phyloP scores from a whole-genome alignment of 1,140 invertebrate species.

The Saccostrea cuccullata region DNA sequence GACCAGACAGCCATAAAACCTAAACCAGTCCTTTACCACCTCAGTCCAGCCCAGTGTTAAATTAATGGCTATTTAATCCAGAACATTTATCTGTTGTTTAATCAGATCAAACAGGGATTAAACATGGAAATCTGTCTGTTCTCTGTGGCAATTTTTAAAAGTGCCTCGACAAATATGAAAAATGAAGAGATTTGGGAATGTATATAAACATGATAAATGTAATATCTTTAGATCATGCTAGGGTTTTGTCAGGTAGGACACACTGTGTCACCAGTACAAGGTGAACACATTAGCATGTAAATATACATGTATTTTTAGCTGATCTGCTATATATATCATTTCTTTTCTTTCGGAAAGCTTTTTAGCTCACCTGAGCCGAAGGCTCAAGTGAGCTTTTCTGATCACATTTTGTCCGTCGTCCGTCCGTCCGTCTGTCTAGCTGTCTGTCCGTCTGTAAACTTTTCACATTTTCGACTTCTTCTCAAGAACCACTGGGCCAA shows the following conservation, averaged over 20 bases:
- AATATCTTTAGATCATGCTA: neutral
- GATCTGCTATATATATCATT: too few relatives aligned
- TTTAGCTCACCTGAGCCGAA: too few relatives aligned
- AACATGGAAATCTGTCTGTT: constrained; percentile 3
- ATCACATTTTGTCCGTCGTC: too few relatives aligned
- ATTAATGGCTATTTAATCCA: constrained; percentile 32
- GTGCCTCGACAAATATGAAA: neutral
- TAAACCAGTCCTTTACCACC: neutral
- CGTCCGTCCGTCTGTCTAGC: too few relatives aligned
- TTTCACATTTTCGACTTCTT: too few relatives aligned
- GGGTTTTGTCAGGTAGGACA: neutral
- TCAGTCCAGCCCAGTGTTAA: neutral
- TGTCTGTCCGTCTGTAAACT: too few relatives aligned
- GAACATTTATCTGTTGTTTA: neutral
- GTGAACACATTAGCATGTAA: neutral
- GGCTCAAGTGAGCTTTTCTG: too few relatives aligned
- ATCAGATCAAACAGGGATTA: constrained; percentile 1
- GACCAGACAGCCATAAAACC: too few relatives aligned
- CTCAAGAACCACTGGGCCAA: too few relatives aligned
- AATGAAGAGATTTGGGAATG: constrained; percentile 2
- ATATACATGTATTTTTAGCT: too few relatives aligned
- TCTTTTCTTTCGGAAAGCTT: too few relatives aligned
- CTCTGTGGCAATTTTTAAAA: neutral
- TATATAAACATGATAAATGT: neutral
- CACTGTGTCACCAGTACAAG: neutral